These are phyloP conservation scores for Leptopterna dolabrata DNA, from an alignment of 2,888 invertebrate genomes.

Conservation along the genomic window DNA sequence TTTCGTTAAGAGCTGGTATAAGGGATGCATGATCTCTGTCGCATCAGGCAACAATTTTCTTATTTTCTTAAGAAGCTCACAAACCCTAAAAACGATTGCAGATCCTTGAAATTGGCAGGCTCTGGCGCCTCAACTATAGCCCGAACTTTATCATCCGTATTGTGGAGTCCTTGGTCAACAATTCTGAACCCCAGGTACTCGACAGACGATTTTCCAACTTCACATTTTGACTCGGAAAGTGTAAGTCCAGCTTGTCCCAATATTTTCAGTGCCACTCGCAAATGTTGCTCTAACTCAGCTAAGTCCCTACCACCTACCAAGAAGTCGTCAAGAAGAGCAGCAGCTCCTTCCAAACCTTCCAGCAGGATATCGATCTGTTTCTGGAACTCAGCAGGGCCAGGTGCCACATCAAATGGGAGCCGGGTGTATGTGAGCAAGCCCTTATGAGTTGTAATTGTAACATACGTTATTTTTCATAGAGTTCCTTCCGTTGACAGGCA, in stretches of 20 bases:
- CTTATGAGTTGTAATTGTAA: too few relatives aligned
- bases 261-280: not conserved
- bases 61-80: conserved; percentile 12
- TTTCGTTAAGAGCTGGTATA: conserved; percentile 10
- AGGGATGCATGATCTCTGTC: not conserved
- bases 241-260: not conserved
- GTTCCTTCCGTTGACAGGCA: too few relatives aligned
- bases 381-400: conserved; percentile 52
- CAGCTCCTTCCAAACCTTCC: conserved; percentile 32
- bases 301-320: conserved; percentile 62
- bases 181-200: conserved; percentile 19
- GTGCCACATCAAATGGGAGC: not conserved
- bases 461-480: too few relatives aligned
- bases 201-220: not conserved
- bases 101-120: not conserved
- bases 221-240: not conserved
- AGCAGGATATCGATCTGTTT: conserved; percentile 43
- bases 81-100: conserved; percentile 41
- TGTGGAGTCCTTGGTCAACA: conserved; percentile 20
- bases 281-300: not conserved
- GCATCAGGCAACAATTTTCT: not conserved
- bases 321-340: conserved; percentile 55
- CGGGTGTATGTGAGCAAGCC: too few relatives aligned
- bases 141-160: conserved; percentile 16
- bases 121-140: conserved; percentile 6